A percentile compares a stretch with the other conserved stretches of the same genome.
These are phyloP conservation scores for Sander vitreus DNA, from an alignment of 2,113 vertebrate species.

Conservation along the genomic window DNA sequence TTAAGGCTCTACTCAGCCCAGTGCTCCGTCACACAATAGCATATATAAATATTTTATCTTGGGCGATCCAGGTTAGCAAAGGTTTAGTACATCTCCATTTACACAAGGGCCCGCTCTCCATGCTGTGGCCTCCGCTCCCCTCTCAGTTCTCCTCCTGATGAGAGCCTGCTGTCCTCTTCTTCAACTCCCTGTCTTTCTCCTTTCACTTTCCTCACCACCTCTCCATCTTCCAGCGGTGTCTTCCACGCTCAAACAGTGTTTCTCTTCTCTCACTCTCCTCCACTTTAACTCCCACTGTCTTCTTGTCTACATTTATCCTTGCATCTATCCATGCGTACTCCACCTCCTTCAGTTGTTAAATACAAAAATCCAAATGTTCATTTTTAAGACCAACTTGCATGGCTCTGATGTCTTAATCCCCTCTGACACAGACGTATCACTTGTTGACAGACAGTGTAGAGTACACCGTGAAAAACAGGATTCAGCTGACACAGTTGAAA, in stretches of 20 bases:
- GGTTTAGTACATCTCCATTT: constrained; percentile 87
- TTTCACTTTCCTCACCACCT: constrained; percentile 46
- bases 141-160: constrained; percentile 69
- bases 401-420: constrained; percentile 67
- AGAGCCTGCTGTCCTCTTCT: constrained; percentile 74
- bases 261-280: constrained; percentile 31
- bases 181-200: constrained; percentile 72
- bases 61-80: constrained; percentile 84
- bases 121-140: constrained; percentile 65
- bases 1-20: constrained; percentile 76
- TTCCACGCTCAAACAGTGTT: constrained; percentile 23
- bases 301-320: background rate
- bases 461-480: constrained; percentile 75
- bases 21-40: constrained; percentile 83
- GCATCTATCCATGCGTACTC: background rate
- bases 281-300: constrained; percentile 40
- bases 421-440: constrained; percentile 67
- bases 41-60: constrained; percentile 90
- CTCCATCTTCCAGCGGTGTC: constrained; percentile 55
- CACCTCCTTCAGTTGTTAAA: constrained; percentile 48
- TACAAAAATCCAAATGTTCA: constrained; percentile 45
- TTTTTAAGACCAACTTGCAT: constrained; percentile 17
- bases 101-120: constrained; percentile 81
- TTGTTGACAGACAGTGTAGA: constrained; percentile 70
- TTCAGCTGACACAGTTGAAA: constrained; percentile 79